A percentile compares a stretch with the other conserved stretches of the same genome.
These are phyloP conservation scores for Neotoxoptera formosana DNA, from an alignment of 1,140 invertebrate genomes.

Conservation along the genomic window DNA sequence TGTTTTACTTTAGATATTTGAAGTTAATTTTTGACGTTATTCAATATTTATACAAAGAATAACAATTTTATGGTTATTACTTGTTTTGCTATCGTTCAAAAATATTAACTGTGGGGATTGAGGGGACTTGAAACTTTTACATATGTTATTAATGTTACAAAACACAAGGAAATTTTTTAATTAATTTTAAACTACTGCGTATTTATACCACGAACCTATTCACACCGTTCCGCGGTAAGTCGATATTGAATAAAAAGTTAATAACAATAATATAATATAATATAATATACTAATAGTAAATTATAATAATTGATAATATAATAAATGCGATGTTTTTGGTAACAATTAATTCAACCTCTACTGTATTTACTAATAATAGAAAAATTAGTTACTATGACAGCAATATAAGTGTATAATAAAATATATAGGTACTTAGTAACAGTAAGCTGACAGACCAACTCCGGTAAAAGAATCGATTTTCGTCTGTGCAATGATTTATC, in stretches of 20 bases:
- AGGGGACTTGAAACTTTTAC: no score
- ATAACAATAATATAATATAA: not conserved
- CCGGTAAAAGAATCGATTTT: not conserved
- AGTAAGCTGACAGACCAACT: not conserved
- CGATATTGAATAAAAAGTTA: not conserved
- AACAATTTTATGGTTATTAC: no score
- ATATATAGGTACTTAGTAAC: slow-evolving; percentile 9
- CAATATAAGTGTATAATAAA: not conserved
- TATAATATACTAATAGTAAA: not conserved
- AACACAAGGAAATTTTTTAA: no score
- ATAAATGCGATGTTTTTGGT: not conserved
- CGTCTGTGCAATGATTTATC: not conserved
- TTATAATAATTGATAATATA: not conserved
- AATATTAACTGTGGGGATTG: no score
- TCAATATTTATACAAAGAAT: no score
- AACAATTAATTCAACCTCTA: not conserved
- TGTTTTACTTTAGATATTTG: no score
- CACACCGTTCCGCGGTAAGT: not conserved
- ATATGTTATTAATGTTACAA: no score
- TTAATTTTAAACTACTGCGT: no score
- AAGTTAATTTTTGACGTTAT: no score
- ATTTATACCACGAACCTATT: no score
- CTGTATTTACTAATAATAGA: not conserved
- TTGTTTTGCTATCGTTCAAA: no score
- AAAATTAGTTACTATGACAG: not conserved